Conservation (phyloP, 1,140 invertebrate species). For the Caenorhabditis elegans region WBcel235 BX284602.5:5764001-5764500, state of each 20-base stretch:
- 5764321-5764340: conserved; percentile 29
- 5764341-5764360: background rate
- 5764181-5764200: background rate
- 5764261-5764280: background rate
- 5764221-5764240: background rate
- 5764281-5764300: conserved; percentile 18
- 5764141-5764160: background rate
- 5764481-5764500: background rate
- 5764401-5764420: conserved; percentile 29
- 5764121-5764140: background rate
- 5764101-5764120: background rate
- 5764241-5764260: background rate
- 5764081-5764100: background rate
- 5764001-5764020: too few species aligned
- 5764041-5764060: background rate
- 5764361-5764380: conserved; percentile 26
- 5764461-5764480: conserved; percentile 28
- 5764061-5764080: conserved; percentile 4
- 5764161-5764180: background rate
- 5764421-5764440: conserved; percentile 21
- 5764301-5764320: conserved; percentile 32
- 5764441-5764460: conserved; percentile 28
- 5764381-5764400: background rate
- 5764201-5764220: background rate
- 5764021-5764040: too few species aligned